These are phyloP conservation scores for Eupelmus urozonus DNA, from an alignment of 2,888 invertebrate genomes.

Conservation along the genomic window DNA sequence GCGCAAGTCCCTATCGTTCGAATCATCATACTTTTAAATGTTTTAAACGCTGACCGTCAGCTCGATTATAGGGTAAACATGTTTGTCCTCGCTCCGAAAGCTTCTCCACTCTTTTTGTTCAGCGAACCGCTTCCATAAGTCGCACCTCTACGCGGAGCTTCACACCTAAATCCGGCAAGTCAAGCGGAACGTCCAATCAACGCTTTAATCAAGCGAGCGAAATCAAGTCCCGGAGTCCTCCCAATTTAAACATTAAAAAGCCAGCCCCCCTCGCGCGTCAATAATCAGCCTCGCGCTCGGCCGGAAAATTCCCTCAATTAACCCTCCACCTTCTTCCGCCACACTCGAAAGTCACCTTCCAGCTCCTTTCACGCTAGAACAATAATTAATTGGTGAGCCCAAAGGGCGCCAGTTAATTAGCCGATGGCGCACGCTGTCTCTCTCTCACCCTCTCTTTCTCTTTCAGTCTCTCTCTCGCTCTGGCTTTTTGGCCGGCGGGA, in stretches of 20 bases:
- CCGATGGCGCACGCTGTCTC: neutral
- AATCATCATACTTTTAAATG: too few species aligned
- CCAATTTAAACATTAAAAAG: neutral
- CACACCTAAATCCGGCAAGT: too few species aligned
- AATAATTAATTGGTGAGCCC: slow-evolving; percentile 43
- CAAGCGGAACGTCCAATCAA: neutral
- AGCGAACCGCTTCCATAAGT: too few species aligned
- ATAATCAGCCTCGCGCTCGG: neutral
- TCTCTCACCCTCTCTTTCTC: neutral
- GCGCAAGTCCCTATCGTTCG: neutral
- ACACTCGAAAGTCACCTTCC: slow-evolving; percentile 8
- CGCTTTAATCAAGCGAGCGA: neutral
- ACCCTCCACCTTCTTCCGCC: neutral
- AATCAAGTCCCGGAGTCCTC: neutral
- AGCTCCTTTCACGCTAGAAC: neutral
- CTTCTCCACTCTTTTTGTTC: too few species aligned
- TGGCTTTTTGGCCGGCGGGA: neutral
- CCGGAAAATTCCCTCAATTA: slow-evolving; percentile 25
- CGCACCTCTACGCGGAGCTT: too few species aligned
- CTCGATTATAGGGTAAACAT: too few species aligned
- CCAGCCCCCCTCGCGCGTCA: neutral
- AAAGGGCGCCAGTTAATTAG: neutral
- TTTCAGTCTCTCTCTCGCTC: neutral
- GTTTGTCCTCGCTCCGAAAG: too few species aligned
- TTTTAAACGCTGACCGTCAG: too few species aligned